Base-by-base conservation (phyloP, 1,140 invertebrate genomes). In the Yoshiicerus persimilis region DNA sequence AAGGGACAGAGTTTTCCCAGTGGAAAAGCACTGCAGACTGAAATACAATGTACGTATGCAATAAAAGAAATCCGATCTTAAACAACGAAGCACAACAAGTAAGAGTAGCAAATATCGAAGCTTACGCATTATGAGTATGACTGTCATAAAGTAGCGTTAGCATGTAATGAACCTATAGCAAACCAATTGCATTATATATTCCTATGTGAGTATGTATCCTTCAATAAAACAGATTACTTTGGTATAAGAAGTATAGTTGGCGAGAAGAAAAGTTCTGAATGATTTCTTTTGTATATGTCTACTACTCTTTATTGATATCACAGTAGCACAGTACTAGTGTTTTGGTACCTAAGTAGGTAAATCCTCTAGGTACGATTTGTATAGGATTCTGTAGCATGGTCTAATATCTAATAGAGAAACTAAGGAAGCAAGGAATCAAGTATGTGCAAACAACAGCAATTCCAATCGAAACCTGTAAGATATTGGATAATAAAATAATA, bases 401-500 rank as follows among this genome's bases (percentile, higher is more conserved):
- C 20, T n/a, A 56, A 4, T 56, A 56, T 56, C 20, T 56, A 56
- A 56, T 56, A 56, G 47, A 56, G 47, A 56, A 56, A 56, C 13
- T n/a, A n/a, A 56, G 47, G 47, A 56, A 56, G 47, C 47, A 56
- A 56, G 47, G 20, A 56, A 56, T n/a, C 64, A 25, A 25, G 13
- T 25, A 70, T 16, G 23, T 27, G 23, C 64, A 70, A 30, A 25
- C 23, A 30, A 25, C 64, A 36, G 34, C 75, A 80, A 80, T 80
- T 38, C 75, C 32, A 80, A 80, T 80, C 75, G 32, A 34, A 80
- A 80, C 75, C 75, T 34, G 75, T 36, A 80, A 34, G 75, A 80
- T 80, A 80, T 80, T 80, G 75, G 75, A 80, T 80, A 80, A 80
- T 80, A 80, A 80, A 80, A 80, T 80, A 80, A 80, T 80, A 80